These are phyloP conservation scores for Ennomos quercinarius DNA, from an alignment of 2,888 invertebrate species.

Conservation along the genomic window DNA sequence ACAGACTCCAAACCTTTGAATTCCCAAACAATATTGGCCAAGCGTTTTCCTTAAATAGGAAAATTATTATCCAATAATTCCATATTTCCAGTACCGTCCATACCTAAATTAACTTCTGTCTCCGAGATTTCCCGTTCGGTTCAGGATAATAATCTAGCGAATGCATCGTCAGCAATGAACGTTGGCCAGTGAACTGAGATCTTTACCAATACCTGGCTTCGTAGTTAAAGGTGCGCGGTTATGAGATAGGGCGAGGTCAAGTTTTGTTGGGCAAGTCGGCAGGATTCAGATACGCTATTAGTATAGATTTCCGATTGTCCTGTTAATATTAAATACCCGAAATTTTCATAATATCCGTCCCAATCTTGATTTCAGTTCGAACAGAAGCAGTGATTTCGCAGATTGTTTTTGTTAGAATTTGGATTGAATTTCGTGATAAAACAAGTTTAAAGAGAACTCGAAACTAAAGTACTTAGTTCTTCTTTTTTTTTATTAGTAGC, in stretches of 20 bases:
- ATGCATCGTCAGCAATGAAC: constrained; percentile 63
- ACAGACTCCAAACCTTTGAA: constrained; percentile 27
- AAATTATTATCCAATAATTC: constrained; percentile 46
- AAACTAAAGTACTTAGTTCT: no score
- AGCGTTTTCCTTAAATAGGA: constrained; percentile 36
- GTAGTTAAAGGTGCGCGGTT: constrained; percentile 10
- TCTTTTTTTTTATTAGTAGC: no score
- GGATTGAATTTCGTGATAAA: not conserved
- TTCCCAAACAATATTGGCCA: constrained; percentile 26
- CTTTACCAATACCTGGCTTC: constrained; percentile 28
- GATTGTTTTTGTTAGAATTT: constrained; percentile 17
- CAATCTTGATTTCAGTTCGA: constrained; percentile 10
- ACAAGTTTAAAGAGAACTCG: no score
- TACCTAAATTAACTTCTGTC: constrained; percentile 64
- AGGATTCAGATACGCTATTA: constrained; percentile 61
- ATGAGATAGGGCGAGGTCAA: constrained; percentile 35
- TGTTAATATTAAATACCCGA: constrained; percentile 56
- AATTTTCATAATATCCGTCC: constrained; percentile 46
- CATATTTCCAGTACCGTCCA: constrained; percentile 53
- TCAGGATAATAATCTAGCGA: constrained; percentile 63
- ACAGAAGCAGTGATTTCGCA: constrained; percentile 35
- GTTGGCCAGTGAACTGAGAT: constrained; percentile 43
- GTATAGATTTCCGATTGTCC: constrained; percentile 63
- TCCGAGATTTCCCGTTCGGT: constrained; percentile 58
- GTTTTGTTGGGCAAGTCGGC: constrained; percentile 41